A percentile compares a stretch with the other conserved stretches of the same genome.
These are phyloP conservation scores for Psittacula derbiana DNA, from an alignment of 2,797 vertebrate genomes.

Conservation along the genomic window DNA sequence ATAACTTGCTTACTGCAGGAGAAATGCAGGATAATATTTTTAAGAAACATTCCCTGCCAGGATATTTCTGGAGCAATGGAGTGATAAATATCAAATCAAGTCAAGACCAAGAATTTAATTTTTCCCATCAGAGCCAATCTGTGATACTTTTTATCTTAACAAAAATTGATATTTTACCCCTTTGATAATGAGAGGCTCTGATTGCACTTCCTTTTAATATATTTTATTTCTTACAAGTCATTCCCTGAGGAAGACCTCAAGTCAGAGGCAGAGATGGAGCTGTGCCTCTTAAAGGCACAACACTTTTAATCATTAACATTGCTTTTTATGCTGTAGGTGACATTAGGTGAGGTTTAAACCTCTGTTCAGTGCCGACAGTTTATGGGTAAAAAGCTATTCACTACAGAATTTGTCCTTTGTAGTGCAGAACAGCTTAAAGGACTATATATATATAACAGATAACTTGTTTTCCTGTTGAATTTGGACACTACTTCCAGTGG, in stretches of 20 bases:
- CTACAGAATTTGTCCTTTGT: background rate
- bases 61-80: slow-evolving; percentile 62
- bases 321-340: slow-evolving; percentile 8
- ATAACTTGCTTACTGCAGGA: slow-evolving; percentile 45
- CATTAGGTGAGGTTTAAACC: background rate
- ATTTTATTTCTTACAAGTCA: slow-evolving; percentile 40
- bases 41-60: slow-evolving; percentile 41
- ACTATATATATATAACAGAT: background rate
- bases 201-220: slow-evolving; percentile 65
- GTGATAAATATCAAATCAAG: slow-evolving; percentile 75
- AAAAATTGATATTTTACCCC: slow-evolving; percentile 74
- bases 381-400: background rate
- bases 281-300: slow-evolving; percentile 21
- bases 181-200: slow-evolving; percentile 68
- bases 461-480: background rate
- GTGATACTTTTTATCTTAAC: slow-evolving; percentile 69
- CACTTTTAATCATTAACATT: slow-evolving; percentile 1
- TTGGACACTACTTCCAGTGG: background rate
- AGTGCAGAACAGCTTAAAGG: background rate
- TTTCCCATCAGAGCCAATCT: slow-evolving; percentile 67
- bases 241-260: slow-evolving; percentile 42
- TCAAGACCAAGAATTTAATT: slow-evolving; percentile 68
- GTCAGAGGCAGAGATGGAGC: slow-evolving; percentile 36
- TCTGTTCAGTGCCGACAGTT: background rate
- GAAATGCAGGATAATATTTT: slow-evolving; percentile 15